Conservation (phyloP, 30 jellyfish, hydroid and myxozoan genomes). For the Turritopsis rubra region DNA sequence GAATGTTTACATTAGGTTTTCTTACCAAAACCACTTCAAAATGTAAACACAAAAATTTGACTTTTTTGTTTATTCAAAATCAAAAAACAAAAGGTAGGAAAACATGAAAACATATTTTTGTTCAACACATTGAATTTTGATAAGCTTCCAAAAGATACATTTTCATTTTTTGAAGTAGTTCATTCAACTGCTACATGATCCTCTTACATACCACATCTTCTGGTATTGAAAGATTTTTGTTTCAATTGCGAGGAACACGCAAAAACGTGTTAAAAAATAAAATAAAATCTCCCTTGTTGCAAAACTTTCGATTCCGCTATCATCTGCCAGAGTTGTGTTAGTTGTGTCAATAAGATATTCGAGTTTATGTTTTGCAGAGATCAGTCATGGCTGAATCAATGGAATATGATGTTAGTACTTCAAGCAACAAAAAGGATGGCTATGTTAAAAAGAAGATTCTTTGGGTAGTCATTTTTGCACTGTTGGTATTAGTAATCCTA, state of each 20-base stretch:
- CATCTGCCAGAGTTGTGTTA: background rate
- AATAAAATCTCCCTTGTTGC: background rate
- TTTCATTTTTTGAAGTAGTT: too few species aligned
- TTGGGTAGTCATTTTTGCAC: constrained; percentile 28
- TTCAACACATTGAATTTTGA: background rate
- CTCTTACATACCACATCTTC: too few species aligned
- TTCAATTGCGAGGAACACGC: background rate
- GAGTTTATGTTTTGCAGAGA: too few species aligned
- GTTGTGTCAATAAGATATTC: too few species aligned
- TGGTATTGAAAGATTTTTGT: background rate
- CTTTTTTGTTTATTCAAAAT: background rate
- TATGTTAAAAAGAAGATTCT: constrained; percentile 39
- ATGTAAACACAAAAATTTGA: background rate
- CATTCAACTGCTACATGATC: too few species aligned
- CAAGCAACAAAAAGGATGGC: constrained; percentile 5
- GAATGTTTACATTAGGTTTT: background rate
- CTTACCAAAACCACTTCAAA: background rate
- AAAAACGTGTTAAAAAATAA: background rate
- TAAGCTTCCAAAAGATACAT: background rate
- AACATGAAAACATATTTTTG: background rate
- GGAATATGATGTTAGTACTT: background rate
- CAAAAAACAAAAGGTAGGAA: background rate
- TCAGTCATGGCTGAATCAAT: background rate
- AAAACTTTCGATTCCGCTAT: background rate
- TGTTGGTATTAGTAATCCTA: constrained; percentile 34